Conservation (phyloP, 1,140 invertebrate species). For the Lordiphosa stackelbergi region DNA sequence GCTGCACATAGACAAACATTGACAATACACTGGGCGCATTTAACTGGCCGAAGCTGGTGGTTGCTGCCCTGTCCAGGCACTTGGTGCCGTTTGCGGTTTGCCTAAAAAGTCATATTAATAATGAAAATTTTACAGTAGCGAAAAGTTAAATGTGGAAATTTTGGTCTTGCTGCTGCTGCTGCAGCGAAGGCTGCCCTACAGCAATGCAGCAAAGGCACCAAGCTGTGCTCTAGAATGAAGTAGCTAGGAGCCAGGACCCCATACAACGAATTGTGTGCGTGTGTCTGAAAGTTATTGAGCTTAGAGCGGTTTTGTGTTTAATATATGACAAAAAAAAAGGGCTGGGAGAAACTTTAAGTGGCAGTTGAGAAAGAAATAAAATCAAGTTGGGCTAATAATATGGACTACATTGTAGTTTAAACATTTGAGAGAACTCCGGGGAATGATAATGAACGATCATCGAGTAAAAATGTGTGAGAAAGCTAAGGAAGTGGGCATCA, state of each 20-base stretch:
- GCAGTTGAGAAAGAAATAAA: slow-evolving; percentile 4
- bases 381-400: slow-evolving; percentile 7
- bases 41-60: slow-evolving; percentile 53
- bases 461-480: too few relatives aligned
- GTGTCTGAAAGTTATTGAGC: slow-evolving; percentile 56
- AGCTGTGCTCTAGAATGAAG: slow-evolving; percentile 46
- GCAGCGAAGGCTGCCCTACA: slow-evolving; percentile 27
- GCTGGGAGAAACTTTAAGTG: not conserved
- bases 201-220: slow-evolving; percentile 59
- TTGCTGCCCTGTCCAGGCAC: slow-evolving; percentile 22
- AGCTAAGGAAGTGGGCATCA: too few relatives aligned
- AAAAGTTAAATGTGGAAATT: slow-evolving; percentile 74
- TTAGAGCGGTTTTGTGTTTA: slow-evolving; percentile 58
- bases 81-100: slow-evolving; percentile 57
- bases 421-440: too few relatives aligned
- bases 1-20: slow-evolving; percentile 58
- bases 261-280: slow-evolving; percentile 24
- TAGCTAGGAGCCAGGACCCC: slow-evolving; percentile 6
- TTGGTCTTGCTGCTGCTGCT: slow-evolving; percentile 29
- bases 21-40: slow-evolving; percentile 66
- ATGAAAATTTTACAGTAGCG: slow-evolving; percentile 73
- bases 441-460: too few relatives aligned
- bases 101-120: slow-evolving; percentile 75
- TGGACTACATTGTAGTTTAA: not conserved
- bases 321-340: slow-evolving; percentile 45